phyloP scores from a whole-genome alignment of 37 sponge, comb jelly and placozoan genomes.

The Amphimedon queenslandica region DNA sequence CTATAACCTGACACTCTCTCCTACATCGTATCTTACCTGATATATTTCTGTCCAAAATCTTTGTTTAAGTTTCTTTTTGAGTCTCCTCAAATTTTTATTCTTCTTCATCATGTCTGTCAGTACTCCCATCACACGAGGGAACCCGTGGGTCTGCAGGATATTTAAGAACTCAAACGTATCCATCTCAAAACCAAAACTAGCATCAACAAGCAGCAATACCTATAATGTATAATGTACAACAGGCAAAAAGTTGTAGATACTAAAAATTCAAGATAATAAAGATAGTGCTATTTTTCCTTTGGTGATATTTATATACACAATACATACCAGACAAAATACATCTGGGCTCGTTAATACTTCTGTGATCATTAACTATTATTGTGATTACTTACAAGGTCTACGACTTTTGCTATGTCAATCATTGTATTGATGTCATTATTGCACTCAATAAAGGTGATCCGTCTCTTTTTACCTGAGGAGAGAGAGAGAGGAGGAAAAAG shows the following conservation, averaged over 20 bases:
- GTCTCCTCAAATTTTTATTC: slow-evolving; percentile 53
- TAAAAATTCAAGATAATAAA: neutral
- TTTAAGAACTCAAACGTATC: slow-evolving; percentile 99
- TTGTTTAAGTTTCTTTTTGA: slow-evolving; percentile 90
- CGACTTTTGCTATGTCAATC: slow-evolving; percentile 95
- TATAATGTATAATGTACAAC: neutral
- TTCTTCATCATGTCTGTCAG: slow-evolving; percentile 89
- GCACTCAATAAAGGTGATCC: slow-evolving; percentile 92
- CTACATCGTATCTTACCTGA: slow-evolving; percentile 61
- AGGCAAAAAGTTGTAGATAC: too few species aligned
- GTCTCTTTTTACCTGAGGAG: slow-evolving; percentile 77
- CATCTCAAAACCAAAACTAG: slow-evolving; percentile 99
- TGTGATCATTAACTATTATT: neutral
- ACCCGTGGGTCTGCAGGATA: slow-evolving; percentile 94
- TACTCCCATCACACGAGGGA: slow-evolving; percentile 97
- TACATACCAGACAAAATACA: too few species aligned
- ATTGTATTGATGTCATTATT: slow-evolving; percentile 90
- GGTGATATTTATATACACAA: neutral
- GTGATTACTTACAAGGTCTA: slow-evolving; percentile 80
- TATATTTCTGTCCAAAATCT: slow-evolving; percentile 99
- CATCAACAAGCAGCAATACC: slow-evolving; percentile 94
- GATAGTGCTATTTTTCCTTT: neutral
- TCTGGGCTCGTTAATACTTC: too few species aligned
- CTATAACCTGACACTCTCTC: too few species aligned
- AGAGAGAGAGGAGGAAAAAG: neutral